phyloP scores from a whole-genome alignment of 2,888 invertebrate species.

The Lucinisca nassula region DNA sequence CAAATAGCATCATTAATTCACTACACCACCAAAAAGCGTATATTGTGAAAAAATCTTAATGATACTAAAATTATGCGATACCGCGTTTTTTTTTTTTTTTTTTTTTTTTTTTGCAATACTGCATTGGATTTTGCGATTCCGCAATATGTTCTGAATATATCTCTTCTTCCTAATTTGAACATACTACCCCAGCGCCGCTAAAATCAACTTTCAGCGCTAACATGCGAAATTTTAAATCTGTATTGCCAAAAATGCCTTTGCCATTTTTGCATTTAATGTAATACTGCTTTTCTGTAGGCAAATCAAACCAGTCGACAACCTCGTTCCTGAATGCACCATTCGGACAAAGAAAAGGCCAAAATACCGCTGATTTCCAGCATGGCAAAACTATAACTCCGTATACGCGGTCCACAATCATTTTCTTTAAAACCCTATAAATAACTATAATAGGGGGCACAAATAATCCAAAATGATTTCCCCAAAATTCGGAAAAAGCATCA shows the following conservation, averaged over 20 bases:
- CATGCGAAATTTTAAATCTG: conserved; percentile 29
- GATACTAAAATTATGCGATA: too few species aligned
- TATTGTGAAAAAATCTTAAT: too few species aligned
- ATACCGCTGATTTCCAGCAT: conserved; percentile 34
- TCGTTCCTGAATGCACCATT: conserved; percentile 8
- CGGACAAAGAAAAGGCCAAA: conserved; percentile 40
- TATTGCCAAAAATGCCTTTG: conserved; percentile 20
- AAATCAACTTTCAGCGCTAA: conserved; percentile 42
- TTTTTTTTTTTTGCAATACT: too few species aligned
- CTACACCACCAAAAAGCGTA: too few species aligned
- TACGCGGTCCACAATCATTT: conserved; percentile 19
- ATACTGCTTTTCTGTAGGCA: conserved; percentile 23
- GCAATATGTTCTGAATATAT: too few species aligned
- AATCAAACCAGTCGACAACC: neutral
- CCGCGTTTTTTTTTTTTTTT: too few species aligned
- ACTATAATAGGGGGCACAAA: conserved; percentile 39
- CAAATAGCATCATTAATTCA: too few species aligned
- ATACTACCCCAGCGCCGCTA: neutral
- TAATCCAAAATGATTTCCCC: conserved; percentile 29
- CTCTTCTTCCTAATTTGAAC: too few species aligned
- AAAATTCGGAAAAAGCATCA: conserved; percentile 42
- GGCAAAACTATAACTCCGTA: conserved; percentile 32
- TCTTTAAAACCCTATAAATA: conserved; percentile 6
- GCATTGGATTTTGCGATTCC: too few species aligned
- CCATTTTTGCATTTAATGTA: neutral